Percentiles rank a stretch among this genome's conserved stretches.
phyloP scores from a whole-genome alignment of 2,888 invertebrate genomes.

The Noctua pronuba region DNA sequence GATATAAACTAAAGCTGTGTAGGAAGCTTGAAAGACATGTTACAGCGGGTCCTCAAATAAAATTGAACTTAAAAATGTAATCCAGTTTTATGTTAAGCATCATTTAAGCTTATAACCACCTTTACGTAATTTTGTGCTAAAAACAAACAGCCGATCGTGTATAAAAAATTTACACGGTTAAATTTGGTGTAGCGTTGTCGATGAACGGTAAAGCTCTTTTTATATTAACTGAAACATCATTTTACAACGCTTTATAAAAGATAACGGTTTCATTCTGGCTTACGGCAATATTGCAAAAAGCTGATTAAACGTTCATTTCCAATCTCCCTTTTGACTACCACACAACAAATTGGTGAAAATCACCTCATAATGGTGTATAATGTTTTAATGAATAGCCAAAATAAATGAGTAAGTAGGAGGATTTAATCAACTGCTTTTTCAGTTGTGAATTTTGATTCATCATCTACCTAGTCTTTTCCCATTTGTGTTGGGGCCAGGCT shows the following conservation, averaged over 20 bases:
- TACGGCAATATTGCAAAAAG: conserved; percentile 18
- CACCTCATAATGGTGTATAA: not conserved
- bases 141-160: not conserved
- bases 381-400: not conserved
- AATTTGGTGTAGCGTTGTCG: not conserved
- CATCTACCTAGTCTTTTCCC: no score
- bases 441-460: not conserved
- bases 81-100: not conserved
- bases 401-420: not conserved
- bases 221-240: conserved; percentile 15
- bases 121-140: not conserved
- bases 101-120: not conserved
- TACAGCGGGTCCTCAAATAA: not conserved
- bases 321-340: conserved; percentile 11
- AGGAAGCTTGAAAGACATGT: conserved; percentile 17
- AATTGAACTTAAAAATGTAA: not conserved
- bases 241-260: conserved; percentile 31
- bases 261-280: conserved; percentile 12
- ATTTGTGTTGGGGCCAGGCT: no score
- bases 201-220: not conserved
- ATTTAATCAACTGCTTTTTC: not conserved
- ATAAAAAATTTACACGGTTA: not conserved
- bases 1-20: conserved; percentile 40
- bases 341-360: conserved; percentile 6
- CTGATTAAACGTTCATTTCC: conserved; percentile 21